phyloP scores from a whole-genome alignment of 2,113 vertebrate genomes.

The Felis chaus region DNA sequence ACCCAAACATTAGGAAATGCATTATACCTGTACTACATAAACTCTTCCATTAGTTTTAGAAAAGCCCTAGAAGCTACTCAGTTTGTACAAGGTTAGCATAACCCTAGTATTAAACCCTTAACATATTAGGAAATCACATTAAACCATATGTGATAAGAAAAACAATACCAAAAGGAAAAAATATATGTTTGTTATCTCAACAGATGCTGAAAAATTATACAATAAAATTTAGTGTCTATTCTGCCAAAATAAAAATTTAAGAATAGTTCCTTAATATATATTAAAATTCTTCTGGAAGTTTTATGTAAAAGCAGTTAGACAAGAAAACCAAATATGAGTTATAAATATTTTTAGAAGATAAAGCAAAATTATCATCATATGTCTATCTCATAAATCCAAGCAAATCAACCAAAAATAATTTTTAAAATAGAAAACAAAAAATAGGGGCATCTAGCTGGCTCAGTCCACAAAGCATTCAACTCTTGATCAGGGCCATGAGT shows the following conservation, averaged over 20 bases:
- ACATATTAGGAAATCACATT: not conserved
- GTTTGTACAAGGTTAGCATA: not conserved
- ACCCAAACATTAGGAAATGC: not conserved
- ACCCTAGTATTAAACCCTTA: not conserved
- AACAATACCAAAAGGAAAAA: not conserved
- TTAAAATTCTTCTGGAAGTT: not conserved
- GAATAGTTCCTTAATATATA: not conserved
- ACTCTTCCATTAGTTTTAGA: not conserved
- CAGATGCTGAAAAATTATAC: not conserved
- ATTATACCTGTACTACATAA: not conserved
- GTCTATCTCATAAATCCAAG: not conserved
- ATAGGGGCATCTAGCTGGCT: not conserved
- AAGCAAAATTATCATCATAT: not conserved
- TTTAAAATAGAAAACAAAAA: not conserved
- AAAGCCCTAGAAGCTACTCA: not conserved
- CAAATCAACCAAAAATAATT: not conserved
- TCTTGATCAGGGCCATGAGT: not conserved
- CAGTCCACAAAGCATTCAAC: not conserved
- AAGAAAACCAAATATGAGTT: not conserved
- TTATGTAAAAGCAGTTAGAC: not conserved
- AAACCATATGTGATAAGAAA: not conserved
- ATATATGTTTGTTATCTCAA: not conserved
- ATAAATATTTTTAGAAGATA: not conserved
- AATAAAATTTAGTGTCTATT: not conserved
- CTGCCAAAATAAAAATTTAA: not conserved